Evolutionary conservation across 2,797 vertebrate species (phyloP).

Genomic region (Myotis myotis): DNA sequence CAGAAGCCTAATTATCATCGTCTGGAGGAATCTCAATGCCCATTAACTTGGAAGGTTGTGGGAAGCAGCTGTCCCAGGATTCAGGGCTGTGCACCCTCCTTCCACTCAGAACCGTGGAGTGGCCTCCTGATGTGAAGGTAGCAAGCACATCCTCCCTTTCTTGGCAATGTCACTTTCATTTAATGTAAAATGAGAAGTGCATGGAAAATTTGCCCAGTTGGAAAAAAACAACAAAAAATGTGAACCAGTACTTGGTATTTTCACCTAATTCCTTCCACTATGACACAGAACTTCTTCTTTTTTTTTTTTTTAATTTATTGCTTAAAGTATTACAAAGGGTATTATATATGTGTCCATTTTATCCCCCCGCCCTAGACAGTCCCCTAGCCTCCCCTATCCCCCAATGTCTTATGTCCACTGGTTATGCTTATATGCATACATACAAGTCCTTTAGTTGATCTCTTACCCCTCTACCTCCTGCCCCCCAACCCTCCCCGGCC

Average conservation of each 20-base stretch:
- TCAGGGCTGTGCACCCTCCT: background rate
- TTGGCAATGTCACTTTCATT: background rate
- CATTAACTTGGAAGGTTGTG: background rate
- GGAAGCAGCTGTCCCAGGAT: background rate
- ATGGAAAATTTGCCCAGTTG: constrained; percentile 60
- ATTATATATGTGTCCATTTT: too few species aligned
- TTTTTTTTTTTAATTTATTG: too few species aligned
- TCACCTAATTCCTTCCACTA: constrained; percentile 68
- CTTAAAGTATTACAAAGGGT: too few species aligned
- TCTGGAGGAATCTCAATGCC: constrained; percentile 23
- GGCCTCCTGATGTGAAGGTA: background rate
- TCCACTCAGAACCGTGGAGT: background rate
- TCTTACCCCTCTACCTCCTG: too few species aligned
- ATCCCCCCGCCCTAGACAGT: too few species aligned
- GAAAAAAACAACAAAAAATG: constrained; percentile 54
- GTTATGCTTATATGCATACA: too few species aligned
- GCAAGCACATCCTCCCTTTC: background rate
- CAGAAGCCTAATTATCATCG: background rate
- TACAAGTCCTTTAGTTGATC: too few species aligned
- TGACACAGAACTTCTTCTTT: constrained; percentile 45
- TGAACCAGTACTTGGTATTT: constrained; percentile 57
- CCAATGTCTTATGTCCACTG: too few species aligned
- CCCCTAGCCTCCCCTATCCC: too few species aligned
- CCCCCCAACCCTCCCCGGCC: too few species aligned
- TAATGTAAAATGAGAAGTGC: constrained; percentile 45